Evolutionary conservation across 2,797 vertebrate species (phyloP), one percentile per base, ranked within the genome.

Genomic region (Brotula barbata): DNA sequence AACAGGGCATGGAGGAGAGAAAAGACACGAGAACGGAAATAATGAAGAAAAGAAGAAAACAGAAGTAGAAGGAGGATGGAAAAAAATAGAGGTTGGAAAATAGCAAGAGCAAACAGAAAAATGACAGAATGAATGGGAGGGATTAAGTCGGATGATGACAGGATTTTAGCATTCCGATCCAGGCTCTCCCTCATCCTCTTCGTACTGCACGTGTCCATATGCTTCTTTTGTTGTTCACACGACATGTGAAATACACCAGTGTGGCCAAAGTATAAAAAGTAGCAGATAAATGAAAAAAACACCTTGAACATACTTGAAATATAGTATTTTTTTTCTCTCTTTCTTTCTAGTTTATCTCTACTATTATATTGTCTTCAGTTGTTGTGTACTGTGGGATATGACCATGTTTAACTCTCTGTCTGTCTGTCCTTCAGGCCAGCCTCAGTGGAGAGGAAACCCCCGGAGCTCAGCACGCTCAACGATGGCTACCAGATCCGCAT

Each of bases 401-500:
- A 25, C 21, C 7, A 14, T 48, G n/a, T 48, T 15, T 21, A 0
- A 54, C 39, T 78, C 33, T 53, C 49, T 11, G n/a, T 44, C 28
- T 21, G 2, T 39, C 16, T 73, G 11, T 73, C 23, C 44, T 31
- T 23, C 76, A 98, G 96, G 87, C 95, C 95, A 3, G 95, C 94
- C 0, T 77, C 87, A 11, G 83, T 94, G 68, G 95, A 96, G 63
- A 93, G 92, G 87, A 96, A 94, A 57, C 93, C 86, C 47, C 81
- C 93, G 0, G 95, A 96, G 53, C 93, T 98, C 83, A 92, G 94
- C 68, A 91, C 92, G 0, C 90, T 98, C 75, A 96, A 73, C 1
- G 96, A 98, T 51, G 95, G 95, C 65, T 98, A 98, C 85, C 96
- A 98, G 85, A 96, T 98, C 75, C 93, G 96, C 56, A 97, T 98